phyloP scores from a whole-genome alignment of 2,113 vertebrate genomes.

The Erythrocercus mccallii region DNA sequence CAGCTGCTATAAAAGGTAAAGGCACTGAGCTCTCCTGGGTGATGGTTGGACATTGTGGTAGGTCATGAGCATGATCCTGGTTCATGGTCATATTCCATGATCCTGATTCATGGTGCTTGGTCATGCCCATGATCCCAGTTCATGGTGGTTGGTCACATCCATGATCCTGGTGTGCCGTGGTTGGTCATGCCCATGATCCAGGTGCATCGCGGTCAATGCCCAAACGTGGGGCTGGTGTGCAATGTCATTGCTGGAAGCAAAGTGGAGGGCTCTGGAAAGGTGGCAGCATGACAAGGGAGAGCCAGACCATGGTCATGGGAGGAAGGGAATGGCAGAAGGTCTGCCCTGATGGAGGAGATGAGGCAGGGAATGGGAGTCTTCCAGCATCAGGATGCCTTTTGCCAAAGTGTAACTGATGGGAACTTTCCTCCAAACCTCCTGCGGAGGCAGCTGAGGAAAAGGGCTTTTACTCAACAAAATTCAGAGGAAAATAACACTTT shows the following conservation, averaged over 20 bases:
- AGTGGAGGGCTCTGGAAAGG: background rate
- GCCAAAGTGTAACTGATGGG: background rate
- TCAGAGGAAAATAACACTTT: background rate
- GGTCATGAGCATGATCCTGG: fast-evolving
- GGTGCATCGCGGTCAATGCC: background rate
- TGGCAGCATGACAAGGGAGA: fast-evolving
- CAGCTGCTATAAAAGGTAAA: background rate
- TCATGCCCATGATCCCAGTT: fast-evolving
- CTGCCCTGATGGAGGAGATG: background rate
- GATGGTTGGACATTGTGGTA: background rate
- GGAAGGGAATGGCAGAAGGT: background rate
- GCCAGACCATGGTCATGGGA: fast-evolving
- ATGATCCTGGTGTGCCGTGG: fast-evolving
- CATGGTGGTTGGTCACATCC: fast-evolving
- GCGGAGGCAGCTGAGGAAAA: background rate
- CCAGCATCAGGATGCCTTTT: background rate
- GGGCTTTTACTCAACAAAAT: background rate
- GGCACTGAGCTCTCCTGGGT: fast-evolving
- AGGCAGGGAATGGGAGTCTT: background rate
- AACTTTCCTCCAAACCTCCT: background rate
- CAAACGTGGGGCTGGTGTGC: fast-evolving
- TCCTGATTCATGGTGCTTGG: too few species aligned
- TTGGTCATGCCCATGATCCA: fast-evolving
- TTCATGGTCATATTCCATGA: background rate
- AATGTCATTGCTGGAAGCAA: background rate